A percentile compares a stretch with the other conserved stretches of the same genome.
Evolutionary conservation across 2,797 vertebrate genomes (phyloP).

Genomic region (Sebastes itinus): DNA sequence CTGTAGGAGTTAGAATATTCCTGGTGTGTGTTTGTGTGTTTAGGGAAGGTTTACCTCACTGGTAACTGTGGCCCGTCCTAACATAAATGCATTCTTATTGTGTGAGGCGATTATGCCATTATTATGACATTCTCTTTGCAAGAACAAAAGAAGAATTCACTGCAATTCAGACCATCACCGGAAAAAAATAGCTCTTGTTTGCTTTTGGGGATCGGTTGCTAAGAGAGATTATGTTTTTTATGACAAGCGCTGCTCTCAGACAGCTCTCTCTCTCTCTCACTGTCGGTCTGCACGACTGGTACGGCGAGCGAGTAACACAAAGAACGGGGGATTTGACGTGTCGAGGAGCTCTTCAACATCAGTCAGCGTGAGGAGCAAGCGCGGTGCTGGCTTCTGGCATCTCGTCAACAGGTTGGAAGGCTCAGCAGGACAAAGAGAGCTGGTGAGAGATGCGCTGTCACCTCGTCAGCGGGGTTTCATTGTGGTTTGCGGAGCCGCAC

Average conservation of each 20-base stretch:
- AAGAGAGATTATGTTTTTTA: slow-evolving; percentile 9
- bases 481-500: background rate
- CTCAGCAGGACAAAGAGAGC: background rate
- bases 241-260: slow-evolving; percentile 12
- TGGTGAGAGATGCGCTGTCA: slow-evolving; percentile 21
- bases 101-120: background rate
- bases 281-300: background rate
- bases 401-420: slow-evolving; percentile 24
- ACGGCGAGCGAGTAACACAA: background rate
- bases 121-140: slow-evolving; percentile 10
- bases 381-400: background rate
- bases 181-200: slow-evolving; percentile 7
- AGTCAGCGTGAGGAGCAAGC: slow-evolving; percentile 3
- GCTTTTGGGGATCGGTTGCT: slow-evolving; percentile 25
- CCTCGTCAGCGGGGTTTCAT: slow-evolving; percentile 24
- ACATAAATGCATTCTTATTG: background rate
- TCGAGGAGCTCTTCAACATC: slow-evolving; percentile 4
- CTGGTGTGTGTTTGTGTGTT: background rate
- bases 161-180: background rate
- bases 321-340: slow-evolving; percentile 15
- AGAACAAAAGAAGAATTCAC: slow-evolving; percentile 4
- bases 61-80: background rate
- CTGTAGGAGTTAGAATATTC: background rate
- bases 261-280: background rate
- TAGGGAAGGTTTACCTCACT: background rate